Base-by-base conservation (phyloP, 1,140 invertebrate genomes). In the Halotydeus destructor region DNA sequence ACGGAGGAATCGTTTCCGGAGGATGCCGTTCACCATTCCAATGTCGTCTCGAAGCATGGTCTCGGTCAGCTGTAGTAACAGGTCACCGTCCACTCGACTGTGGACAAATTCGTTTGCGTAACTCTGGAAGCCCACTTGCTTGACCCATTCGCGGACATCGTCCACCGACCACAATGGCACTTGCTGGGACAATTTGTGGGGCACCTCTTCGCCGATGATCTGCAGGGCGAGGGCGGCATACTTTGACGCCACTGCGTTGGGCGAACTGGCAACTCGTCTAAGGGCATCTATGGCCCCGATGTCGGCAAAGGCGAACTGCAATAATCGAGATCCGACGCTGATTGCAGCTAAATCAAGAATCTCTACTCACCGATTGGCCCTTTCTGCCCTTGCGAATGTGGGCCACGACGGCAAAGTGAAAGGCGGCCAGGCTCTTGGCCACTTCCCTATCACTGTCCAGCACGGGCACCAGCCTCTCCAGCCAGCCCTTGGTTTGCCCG, bases 391-490 rank as follows among this genome's bases (percentile, higher is more conserved):
- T 79, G 55, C 97, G 97, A 27, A 98, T 97, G 9, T 81, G 83
- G 2, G 93, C 91, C 60, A 98, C 93, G 85, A 98, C 94, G 54
- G 88, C 94, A 58, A 99, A 98, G 58, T 98, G 93, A 59, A 98
- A 99, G 22, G 91, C 88, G 0, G 93, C 91, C 39, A 98, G 60
- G 55, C 91, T 93, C 48, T 88, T 70, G 0, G 93, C 89, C 60
- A 97, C 91, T 55, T 91, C 83, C 40, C 89, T 65, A 57, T 94
- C 85, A 14, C 88, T 94, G 51, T 77, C 84, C 3, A 98, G 60
- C n/a, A 98, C 81, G 0, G 89, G 88, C 1, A 97, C 83, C 27
- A 98, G 63, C 45, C 80, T 67, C 59, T 85, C 71, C 9, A 97
- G 63, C 91, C 93, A 99, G 49, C 85, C 81, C 55, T 86, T 83